Evolutionary conservation across 2,113 vertebrate genomes (phyloP).

Genomic region (Heterocephalus glaber): DNA sequence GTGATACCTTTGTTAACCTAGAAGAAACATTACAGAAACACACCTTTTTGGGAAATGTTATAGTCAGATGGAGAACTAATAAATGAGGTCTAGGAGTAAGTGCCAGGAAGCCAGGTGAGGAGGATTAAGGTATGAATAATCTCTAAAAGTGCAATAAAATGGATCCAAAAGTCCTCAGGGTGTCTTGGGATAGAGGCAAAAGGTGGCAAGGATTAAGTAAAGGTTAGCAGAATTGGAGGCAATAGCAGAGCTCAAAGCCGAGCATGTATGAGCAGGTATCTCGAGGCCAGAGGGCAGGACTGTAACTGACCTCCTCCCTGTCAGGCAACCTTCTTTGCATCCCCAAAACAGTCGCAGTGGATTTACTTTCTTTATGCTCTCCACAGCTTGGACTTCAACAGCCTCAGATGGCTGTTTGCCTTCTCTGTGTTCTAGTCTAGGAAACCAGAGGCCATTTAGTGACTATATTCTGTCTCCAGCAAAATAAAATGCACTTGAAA

Average conservation of each 20-base stretch:
- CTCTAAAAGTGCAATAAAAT: conserved; percentile 21
- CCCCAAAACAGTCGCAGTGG: background rate
- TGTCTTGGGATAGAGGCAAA: background rate
- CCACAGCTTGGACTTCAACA: background rate
- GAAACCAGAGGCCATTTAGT: background rate
- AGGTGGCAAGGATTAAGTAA: background rate
- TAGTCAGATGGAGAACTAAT: conserved; percentile 18
- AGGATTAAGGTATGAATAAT: background rate
- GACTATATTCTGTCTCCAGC: background rate
- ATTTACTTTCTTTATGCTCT: background rate
- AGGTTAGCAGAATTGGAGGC: background rate
- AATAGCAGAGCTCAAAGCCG: background rate
- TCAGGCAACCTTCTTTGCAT: background rate
- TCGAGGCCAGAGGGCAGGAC: too few relatives aligned
- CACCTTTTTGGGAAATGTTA: background rate
- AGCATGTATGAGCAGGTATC: too few relatives aligned
- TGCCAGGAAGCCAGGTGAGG: background rate
- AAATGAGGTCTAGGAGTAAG: background rate
- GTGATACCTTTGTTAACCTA: conserved; percentile 34
- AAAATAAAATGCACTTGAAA: conserved; percentile 46
- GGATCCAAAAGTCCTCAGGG: background rate
- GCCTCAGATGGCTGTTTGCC: background rate
- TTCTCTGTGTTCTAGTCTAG: background rate
- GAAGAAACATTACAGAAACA: conserved; percentile 5
- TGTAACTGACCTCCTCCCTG: background rate